Conservation (phyloP, 2,797 vertebrate species). For the Pelobates cultripes region DNA sequence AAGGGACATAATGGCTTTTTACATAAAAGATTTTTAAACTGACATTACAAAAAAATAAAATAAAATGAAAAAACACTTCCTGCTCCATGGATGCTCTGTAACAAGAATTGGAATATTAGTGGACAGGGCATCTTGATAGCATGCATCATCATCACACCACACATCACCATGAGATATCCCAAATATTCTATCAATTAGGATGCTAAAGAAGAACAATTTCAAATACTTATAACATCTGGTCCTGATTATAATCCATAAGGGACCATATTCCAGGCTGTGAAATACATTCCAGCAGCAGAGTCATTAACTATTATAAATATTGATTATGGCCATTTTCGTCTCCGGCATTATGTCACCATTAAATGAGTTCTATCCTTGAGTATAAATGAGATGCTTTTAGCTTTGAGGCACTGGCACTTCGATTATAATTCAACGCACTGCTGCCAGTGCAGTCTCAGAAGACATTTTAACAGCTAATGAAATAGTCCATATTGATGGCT, state of each 20-base stretch:
- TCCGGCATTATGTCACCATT: conserved; percentile 42
- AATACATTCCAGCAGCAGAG: conserved; percentile 10
- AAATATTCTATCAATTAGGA: neutral
- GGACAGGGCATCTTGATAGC: neutral
- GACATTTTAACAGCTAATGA: conserved; percentile 45
- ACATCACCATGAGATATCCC: neutral
- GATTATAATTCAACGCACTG: conserved; percentile 43
- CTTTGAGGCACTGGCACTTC: conserved; percentile 34
- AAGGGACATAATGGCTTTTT: no score
- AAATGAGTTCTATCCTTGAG: conserved; percentile 38
- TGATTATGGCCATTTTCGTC: conserved; percentile 42
- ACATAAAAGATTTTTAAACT: no score
- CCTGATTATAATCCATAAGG: conserved; percentile 15
- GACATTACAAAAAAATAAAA: no score
- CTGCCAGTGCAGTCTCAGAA: conserved; percentile 39
- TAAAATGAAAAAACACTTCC: no score
- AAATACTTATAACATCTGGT: neutral
- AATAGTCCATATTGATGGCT: conserved; percentile 50
- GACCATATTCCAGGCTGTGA: neutral
- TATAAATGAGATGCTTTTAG: conserved; percentile 51
- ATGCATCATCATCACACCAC: neutral
- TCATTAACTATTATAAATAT: conserved; percentile 47
- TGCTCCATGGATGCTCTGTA: no score
- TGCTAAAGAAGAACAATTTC: neutral
- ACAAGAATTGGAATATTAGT: no score